Evolutionary conservation across 92 coral and sea anemone genomes (phyloP).

Genomic region (Galaxea fascicularis): DNA sequence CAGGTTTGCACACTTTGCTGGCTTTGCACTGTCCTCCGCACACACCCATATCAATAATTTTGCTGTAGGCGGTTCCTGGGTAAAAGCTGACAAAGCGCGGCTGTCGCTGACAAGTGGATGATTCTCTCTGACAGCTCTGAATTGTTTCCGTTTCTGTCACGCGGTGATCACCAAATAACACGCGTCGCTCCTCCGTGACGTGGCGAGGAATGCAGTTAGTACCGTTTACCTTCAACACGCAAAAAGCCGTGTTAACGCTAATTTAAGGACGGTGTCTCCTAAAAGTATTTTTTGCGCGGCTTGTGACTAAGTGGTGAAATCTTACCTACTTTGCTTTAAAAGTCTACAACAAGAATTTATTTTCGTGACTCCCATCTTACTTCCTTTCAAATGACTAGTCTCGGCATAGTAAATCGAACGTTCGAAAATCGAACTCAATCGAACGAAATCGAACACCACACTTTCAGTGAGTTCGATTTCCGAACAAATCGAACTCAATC

Average conservation of each 20-base stretch:
- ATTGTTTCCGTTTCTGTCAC: neutral
- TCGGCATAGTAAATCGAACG: too few relatives aligned
- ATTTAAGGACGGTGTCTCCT: too few relatives aligned
- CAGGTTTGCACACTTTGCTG: neutral
- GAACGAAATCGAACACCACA: too few relatives aligned
- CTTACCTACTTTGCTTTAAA: neutral
- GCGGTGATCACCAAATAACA: neutral
- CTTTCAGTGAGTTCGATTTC: too few relatives aligned
- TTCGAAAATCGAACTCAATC: too few relatives aligned
- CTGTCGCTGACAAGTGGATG: constrained; percentile 9
- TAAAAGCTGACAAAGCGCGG: constrained; percentile 16
- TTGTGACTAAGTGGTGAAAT: neutral
- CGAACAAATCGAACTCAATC: too few relatives aligned
- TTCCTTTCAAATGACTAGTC: too few relatives aligned
- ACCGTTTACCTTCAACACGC: neutral
- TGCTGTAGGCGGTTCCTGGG: neutral
- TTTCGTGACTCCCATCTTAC: too few relatives aligned
- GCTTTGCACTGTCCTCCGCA: constrained; percentile 15
- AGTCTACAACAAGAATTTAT: neutral
- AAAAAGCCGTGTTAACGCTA: too few relatives aligned
- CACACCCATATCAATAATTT: constrained; percentile 16
- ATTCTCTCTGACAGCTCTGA: constrained; percentile 7
- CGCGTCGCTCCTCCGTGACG: neutral
- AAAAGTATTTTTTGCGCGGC: neutral
- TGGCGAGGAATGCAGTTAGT: neutral